phyloP scores from a whole-genome alignment of 37 sponge, comb jelly and placozoan species.

The Petrosia ficiformis region DNA sequence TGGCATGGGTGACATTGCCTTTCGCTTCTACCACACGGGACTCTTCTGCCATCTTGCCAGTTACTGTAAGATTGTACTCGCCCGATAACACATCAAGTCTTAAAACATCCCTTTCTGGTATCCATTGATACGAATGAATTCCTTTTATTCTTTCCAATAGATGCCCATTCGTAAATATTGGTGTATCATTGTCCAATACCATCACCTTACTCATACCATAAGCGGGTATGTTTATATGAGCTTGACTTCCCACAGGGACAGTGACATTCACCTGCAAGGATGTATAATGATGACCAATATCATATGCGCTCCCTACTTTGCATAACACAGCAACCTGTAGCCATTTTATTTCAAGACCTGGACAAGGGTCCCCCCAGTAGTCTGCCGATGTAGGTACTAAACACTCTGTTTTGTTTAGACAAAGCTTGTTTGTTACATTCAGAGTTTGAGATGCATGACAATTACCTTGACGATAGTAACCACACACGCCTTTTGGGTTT shows the following conservation, averaged over 20 bases:
- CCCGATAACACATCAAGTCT: slow-evolving; percentile 12
- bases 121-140: slow-evolving; percentile 6
- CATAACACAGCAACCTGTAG: slow-evolving; percentile 28
- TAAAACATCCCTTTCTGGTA: not conserved
- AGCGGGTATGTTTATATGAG: slow-evolving; percentile 24
- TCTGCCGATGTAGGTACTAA: slow-evolving; percentile 26
- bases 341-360: slow-evolving; percentile 6
- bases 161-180: not conserved
- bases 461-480: slow-evolving; percentile 13
- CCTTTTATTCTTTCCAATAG: not conserved
- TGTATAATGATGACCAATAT: slow-evolving; percentile 2
- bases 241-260: slow-evolving; percentile 28
- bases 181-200: slow-evolving; percentile 7
- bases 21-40: not conserved
- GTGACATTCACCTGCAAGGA: slow-evolving; percentile 17
- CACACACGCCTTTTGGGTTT: slow-evolving; percentile 32
- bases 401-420: slow-evolving; percentile 19
- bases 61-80: slow-evolving; percentile 8
- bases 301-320: not conserved
- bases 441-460: slow-evolving; percentile 16
- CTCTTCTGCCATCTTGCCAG: not conserved
- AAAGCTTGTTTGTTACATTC: slow-evolving; percentile 14
- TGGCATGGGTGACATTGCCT: not conserved
- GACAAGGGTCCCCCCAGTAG: slow-evolving; percentile 30
- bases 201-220: slow-evolving; percentile 18